Percentiles rank a stretch among this genome's conserved stretches.
These are phyloP conservation scores for Atrina japonica DNA, from an alignment of 2,888 invertebrate genomes.

Conservation along the genomic window DNA sequence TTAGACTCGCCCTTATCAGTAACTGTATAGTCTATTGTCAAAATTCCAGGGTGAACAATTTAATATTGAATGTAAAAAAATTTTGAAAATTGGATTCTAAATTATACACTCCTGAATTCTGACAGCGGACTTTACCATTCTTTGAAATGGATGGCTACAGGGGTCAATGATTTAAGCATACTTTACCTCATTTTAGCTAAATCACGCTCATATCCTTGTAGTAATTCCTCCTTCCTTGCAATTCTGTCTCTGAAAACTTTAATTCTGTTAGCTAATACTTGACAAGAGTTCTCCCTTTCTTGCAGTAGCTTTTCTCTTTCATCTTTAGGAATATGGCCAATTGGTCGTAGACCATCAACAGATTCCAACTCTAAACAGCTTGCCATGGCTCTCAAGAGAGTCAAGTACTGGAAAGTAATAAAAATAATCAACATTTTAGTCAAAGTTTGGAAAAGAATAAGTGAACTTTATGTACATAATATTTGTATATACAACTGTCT, in stretches of 20 bases:
- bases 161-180: no score
- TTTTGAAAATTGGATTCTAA: no score
- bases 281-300: constrained; percentile 72
- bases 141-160: no score
- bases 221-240: constrained; percentile 77
- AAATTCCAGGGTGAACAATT: no score
- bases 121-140: no score
- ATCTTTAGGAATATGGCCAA: constrained; percentile 78
- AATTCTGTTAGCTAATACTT: constrained; percentile 71
- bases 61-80: no score
- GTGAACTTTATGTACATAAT: background rate
- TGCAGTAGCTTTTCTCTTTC: constrained; percentile 72
- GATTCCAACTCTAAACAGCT: constrained; percentile 74
- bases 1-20: no score
- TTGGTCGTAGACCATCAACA: constrained; percentile 73
- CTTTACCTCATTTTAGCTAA: constrained; percentile 77
- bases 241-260: constrained; percentile 74
- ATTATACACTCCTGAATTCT: no score
- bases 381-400: constrained; percentile 73
- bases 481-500: no score
- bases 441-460: no score
- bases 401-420: constrained; percentile 67
- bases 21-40: no score
- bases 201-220: constrained; percentile 80
- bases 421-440: no score